Percentiles rank a stretch among this genome's conserved stretches.
These are phyloP conservation scores for Amyelois transitella DNA, from an alignment of 1,140 invertebrate species.

Conservation along the genomic window DNA sequence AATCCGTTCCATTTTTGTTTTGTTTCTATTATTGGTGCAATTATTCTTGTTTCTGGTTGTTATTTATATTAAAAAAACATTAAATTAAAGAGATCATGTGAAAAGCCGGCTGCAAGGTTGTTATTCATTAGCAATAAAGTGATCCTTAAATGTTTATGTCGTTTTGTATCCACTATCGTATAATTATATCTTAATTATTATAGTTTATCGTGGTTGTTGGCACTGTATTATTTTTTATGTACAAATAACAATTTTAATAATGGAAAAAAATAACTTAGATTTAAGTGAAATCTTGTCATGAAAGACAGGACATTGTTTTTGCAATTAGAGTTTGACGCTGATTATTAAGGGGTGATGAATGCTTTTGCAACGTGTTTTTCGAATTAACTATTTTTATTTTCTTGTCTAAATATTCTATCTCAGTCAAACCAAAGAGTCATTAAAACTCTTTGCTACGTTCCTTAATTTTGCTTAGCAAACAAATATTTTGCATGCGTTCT, in stretches of 20 bases:
- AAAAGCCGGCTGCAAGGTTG: conserved; percentile 24
- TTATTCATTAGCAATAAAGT: conserved; percentile 26
- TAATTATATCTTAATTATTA: conserved; percentile 65
- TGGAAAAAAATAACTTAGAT: conserved; percentile 56
- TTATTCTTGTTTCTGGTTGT: conserved; percentile 34
- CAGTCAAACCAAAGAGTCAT: conserved; percentile 64
- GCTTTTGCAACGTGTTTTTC: conserved; percentile 21
- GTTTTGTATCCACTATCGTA: conserved; percentile 61
- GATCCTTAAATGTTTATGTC: conserved; percentile 48
- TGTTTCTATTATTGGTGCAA: conserved; percentile 50
- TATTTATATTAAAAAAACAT: conserved; percentile 22
- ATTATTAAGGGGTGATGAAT: conserved; percentile 30
- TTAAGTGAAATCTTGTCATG: conserved; percentile 33
- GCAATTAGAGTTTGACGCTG: conserved; percentile 31
- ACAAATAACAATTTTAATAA: conserved; percentile 68
- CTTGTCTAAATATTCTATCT: conserved; percentile 17
- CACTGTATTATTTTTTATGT: conserved; percentile 70
- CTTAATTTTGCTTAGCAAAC: conserved; percentile 29
- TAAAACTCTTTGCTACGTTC: conserved; percentile 63
- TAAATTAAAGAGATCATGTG: conserved; percentile 22
- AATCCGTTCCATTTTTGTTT: conserved; percentile 9
- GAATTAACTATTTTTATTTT: conserved; percentile 17
- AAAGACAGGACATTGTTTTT: conserved; percentile 28
- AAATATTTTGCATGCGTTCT: conserved; percentile 33
- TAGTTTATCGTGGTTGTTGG: conserved; percentile 70